A percentile compares a stretch with the other conserved stretches of the same genome.
These are phyloP conservation scores for Pyxicephalus adspersus DNA, from an alignment of 2,113 vertebrate genomes.

Conservation along the genomic window DNA sequence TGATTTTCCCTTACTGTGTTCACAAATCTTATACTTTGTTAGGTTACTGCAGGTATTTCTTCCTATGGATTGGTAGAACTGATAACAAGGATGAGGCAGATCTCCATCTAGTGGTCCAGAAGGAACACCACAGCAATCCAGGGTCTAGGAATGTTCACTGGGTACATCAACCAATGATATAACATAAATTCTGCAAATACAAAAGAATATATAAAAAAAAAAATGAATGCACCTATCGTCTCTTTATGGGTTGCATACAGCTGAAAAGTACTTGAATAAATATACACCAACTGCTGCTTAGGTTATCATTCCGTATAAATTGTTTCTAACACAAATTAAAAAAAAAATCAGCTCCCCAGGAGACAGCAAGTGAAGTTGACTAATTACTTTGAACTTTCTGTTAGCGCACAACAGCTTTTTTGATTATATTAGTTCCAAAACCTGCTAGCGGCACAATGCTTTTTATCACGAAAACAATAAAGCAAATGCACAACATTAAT, in stretches of 20 bases:
- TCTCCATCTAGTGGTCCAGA: conserved; percentile 13
- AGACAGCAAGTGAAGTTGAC: conserved; percentile 62
- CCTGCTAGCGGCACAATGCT: conserved; percentile 49
- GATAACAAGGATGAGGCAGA: not conserved
- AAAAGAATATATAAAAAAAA: no score
- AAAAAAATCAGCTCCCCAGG: conserved; percentile 35
- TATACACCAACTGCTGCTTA: not conserved
- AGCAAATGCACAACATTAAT: conserved; percentile 41
- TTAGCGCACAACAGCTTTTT: conserved; percentile 36
- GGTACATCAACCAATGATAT: no score
- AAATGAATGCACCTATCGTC: no score
- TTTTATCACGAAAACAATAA: conserved; percentile 52
- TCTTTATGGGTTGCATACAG: no score
- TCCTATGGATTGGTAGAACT: not conserved
- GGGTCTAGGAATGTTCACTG: not conserved
- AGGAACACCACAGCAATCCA: not conserved
- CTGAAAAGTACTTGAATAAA: no score
- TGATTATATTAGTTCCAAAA: conserved; percentile 47
- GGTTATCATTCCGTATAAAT: not conserved
- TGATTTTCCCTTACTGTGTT: no score
- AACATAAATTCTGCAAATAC: no score
- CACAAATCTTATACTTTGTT: no score
- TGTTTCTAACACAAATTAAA: not conserved
- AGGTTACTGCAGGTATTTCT: no score
- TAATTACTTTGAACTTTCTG: conserved; percentile 56